A percentile compares a stretch with the other conserved stretches of the same genome.
These are phyloP conservation scores for Tragelaphus strepsiceros DNA, from an alignment of 2,113 vertebrate species.

Conservation along the genomic window DNA sequence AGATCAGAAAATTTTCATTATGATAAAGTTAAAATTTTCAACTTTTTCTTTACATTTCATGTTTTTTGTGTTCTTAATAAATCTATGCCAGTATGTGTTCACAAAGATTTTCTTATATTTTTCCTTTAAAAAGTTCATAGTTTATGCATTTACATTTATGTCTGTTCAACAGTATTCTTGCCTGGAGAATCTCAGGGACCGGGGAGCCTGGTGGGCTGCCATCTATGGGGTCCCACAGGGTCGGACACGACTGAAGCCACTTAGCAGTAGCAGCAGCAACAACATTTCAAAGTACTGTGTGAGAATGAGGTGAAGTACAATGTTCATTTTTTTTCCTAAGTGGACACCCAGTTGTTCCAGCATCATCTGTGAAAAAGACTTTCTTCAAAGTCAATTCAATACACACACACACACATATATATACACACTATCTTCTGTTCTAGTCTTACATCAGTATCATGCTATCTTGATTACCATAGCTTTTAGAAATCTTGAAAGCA, in stretches of 20 bases:
- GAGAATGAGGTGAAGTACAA: neutral
- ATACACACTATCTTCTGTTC: neutral
- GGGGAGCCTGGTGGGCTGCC: too few species aligned
- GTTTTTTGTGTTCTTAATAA: neutral
- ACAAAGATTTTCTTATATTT: neutral
- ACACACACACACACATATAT: neutral
- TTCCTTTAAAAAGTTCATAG: neutral
- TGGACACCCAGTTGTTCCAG: neutral
- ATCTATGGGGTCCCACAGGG: too few species aligned
- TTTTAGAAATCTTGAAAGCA: neutral
- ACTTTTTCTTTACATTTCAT: neutral
- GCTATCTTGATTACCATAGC: neutral
- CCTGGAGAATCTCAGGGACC: too few species aligned
- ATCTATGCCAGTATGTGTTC: neutral
- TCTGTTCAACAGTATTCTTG: neutral
- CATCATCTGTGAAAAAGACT: neutral
- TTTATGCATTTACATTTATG: neutral
- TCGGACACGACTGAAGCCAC: too few species aligned
- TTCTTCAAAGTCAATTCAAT: neutral
- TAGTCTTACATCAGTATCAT: neutral
- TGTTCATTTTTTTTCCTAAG: neutral
- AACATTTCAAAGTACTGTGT: neutral
- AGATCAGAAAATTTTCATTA: neutral
- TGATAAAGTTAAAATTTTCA: neutral
- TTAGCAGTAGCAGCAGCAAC: too few species aligned